These are phyloP conservation scores for Odontamblyopus lacepedii DNA, from an alignment of 2,797 vertebrate genomes.

Conservation along the genomic window DNA sequence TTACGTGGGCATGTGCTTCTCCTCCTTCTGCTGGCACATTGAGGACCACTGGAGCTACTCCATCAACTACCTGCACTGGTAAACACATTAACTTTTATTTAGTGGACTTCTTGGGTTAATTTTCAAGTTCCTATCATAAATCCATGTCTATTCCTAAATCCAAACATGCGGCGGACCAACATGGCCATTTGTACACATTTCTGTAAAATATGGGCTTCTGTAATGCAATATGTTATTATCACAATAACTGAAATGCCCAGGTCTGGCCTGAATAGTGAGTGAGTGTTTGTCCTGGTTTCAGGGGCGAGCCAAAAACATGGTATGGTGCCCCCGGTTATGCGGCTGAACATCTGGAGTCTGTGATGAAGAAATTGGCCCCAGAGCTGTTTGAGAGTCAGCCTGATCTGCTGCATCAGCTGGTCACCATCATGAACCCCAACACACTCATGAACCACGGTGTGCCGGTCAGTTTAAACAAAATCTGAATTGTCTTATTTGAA, in stretches of 20 bases:
- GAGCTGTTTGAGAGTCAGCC: slow-evolving; percentile 97
- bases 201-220: too few species aligned
- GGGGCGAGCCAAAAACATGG: slow-evolving; percentile 99
- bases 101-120: too few species aligned
- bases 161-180: too few species aligned
- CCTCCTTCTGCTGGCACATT: slow-evolving; percentile 99
- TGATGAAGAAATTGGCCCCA: slow-evolving; percentile 96
- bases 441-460: slow-evolving; percentile 95
- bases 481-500: too few species aligned
- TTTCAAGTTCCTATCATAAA: background rate
- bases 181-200: too few species aligned
- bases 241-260: background rate
- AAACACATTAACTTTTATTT: slow-evolving; percentile 13
- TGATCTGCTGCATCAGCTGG: slow-evolving; percentile 97
- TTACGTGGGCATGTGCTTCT: slow-evolving; percentile 99
- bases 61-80: slow-evolving; percentile 98
- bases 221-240: too few species aligned
- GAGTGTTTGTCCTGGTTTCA: slow-evolving; percentile 51
- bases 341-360: slow-evolving; percentile 92
- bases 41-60: slow-evolving; percentile 99
- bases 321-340: slow-evolving; percentile 96
- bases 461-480: slow-evolving; percentile 75
- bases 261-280: background rate
- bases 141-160: background rate
- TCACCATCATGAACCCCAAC: slow-evolving; percentile 99